Base-by-base conservation (phyloP, 2,888 invertebrate species). In the Tenthredo mesomela region DNA sequence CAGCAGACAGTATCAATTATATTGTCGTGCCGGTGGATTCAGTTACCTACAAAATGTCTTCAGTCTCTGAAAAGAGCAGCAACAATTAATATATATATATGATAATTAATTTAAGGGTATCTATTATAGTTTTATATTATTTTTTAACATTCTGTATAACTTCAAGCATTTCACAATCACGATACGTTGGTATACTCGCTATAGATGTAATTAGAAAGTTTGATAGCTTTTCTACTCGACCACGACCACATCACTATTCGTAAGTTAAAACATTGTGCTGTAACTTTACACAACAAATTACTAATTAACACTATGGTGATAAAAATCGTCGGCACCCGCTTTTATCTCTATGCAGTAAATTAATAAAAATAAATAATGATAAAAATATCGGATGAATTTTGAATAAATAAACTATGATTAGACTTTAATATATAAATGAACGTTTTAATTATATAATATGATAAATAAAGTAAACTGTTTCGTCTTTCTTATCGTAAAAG, bases 1-100 rank as follows among this genome's bases (percentile, higher is more conserved):
- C 50, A 80, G 80, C 80, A 80, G 58, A 80, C 80, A 80, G 40
- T 80, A 61, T 58, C 58, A 58, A 80, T 25, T 54, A 77, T 77
- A 61, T 61, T 80, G 80, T 61, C 80, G 2, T 80, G 80, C 80
- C 58, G 80, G 80, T 80, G 80, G 80, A 80, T 80, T 80, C 80
- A 80, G 80, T 80, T 80, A 80, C 80, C 80, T 80, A 80, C 61
- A 80, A 33, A 33, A 61, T 80, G 80, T 80, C 61, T 80, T 80
- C 80, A 80, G 80, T 80, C 80, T 80, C 61, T 61, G 50, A 54
- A 80, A 37, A 58, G 80, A 80, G 80, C 80, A 80, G 9, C 61
- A 50, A 61, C 21, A 80, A 61, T 9, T 80, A 40, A 80, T 80
- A 58, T 61, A 2, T 37, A 43, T 58, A 80, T 7, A 58, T 40